Conservation (phyloP, 2,888 invertebrate genomes). For the Eupeodes latifasciatus region DNA sequence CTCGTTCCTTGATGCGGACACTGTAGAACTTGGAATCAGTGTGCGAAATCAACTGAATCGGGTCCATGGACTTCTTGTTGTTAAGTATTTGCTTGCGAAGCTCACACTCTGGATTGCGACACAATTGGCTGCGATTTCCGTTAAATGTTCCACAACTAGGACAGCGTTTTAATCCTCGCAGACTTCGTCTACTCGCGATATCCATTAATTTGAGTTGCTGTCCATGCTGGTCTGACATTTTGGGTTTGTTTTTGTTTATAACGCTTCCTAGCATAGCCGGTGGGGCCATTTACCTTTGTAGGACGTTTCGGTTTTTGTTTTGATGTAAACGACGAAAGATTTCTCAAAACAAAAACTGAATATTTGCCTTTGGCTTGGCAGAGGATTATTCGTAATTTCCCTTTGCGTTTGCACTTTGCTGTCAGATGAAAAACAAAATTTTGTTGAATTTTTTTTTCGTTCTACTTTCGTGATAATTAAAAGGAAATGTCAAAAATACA, state of each 20-base stretch:
- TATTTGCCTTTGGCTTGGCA: constrained; percentile 67
- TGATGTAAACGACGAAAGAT: constrained; percentile 70
- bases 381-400: constrained; percentile 76
- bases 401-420: constrained; percentile 51
- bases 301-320: constrained; percentile 44
- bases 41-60: constrained; percentile 86
- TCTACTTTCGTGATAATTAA: constrained; percentile 4
- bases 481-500: constrained; percentile 58
- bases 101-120: constrained; percentile 80
- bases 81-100: constrained; percentile 79
- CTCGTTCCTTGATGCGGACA: constrained; percentile 88
- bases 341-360: constrained; percentile 73
- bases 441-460: constrained; percentile 35
- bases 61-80: constrained; percentile 78
- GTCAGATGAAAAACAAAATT: constrained; percentile 55
- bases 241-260: constrained; percentile 74
- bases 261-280: constrained; percentile 51
- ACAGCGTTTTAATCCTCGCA: constrained; percentile 89
- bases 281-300: constrained; percentile 69
- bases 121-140: constrained; percentile 87
- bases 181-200: constrained; percentile 65
- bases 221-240: constrained; percentile 60
- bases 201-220: constrained; percentile 50
- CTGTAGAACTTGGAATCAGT: constrained; percentile 88
- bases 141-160: constrained; percentile 90